A percentile compares a stretch with the other conserved stretches of the same genome.
Evolutionary conservation across 2,797 vertebrate genomes (phyloP).

Genomic region (Typhlichthys subterraneus): DNA sequence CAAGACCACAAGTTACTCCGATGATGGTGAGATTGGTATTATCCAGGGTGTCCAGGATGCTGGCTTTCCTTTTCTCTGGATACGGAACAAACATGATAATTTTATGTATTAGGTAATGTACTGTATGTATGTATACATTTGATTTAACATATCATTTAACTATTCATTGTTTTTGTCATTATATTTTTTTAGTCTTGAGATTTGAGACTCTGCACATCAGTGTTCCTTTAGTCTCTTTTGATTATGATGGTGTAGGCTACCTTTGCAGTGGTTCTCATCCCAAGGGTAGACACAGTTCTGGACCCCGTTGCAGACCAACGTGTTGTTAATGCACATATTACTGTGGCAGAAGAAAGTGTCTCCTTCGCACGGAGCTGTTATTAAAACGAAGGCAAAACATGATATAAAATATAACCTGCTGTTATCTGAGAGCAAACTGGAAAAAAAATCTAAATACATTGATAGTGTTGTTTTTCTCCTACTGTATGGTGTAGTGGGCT

Average conservation of each 20-base stretch:
- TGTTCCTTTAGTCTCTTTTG: too few relatives aligned
- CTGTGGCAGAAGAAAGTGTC: slow-evolving; percentile 97
- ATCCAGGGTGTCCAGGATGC: slow-evolving; percentile 89
- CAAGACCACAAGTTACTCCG: slow-evolving; percentile 90
- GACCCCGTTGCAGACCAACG: slow-evolving; percentile 94
- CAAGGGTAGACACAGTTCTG: slow-evolving; percentile 99
- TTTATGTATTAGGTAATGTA: not conserved
- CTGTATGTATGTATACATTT: not conserved
- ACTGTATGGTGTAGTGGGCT: too few relatives aligned
- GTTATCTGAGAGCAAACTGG: too few relatives aligned
- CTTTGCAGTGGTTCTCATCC: slow-evolving; percentile 99
- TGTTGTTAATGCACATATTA: slow-evolving; percentile 98
- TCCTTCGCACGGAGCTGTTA: slow-evolving; percentile 89
- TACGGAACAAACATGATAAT: slow-evolving; percentile 5
- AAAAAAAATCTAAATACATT: too few relatives aligned
- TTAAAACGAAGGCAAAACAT: slow-evolving; percentile 20
- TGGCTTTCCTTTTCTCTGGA: slow-evolving; percentile 90
- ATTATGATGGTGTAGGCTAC: slow-evolving; percentile 35
- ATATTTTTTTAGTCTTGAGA: not conserved
- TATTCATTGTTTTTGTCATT: not conserved
- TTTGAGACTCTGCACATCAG: too few relatives aligned
- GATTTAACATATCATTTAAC: not conserved
- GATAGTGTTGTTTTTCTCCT: too few relatives aligned
- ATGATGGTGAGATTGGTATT: slow-evolving; percentile 93
- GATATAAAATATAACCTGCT: not conserved